Conservation (phyloP, 2,888 invertebrate genomes). For the Lutraria lutraria region DNA sequence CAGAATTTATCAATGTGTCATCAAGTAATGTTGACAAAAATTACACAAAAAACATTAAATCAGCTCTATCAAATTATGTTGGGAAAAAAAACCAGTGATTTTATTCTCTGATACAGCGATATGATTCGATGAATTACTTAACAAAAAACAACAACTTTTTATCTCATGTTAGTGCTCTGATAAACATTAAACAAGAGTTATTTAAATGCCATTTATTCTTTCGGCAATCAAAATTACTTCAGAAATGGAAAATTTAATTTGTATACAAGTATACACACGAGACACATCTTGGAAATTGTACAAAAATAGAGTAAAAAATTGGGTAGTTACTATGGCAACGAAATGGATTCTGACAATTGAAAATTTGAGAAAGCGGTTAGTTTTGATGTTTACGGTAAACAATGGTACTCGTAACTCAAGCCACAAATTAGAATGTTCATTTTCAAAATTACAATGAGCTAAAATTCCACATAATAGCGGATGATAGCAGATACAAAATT, state of each 20-base stretch:
- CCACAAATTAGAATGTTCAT: constrained; percentile 23
- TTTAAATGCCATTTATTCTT: not conserved
- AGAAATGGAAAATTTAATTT: not conserved
- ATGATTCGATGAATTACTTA: no score
- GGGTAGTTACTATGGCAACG: constrained; percentile 17
- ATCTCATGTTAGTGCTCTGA: no score
- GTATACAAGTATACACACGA: not conserved
- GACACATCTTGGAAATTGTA: not conserved
- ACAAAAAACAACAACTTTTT: no score
- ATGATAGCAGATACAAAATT: not conserved
- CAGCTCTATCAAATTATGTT: no score
- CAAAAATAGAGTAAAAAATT: not conserved
- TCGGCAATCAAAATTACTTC: not conserved
- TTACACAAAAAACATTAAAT: no score
- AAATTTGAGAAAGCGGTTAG: not conserved
- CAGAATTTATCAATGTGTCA: no score
- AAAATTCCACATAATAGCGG: not conserved
- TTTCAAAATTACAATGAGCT: not conserved
- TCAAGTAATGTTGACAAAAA: no score
- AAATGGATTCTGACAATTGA: not conserved
- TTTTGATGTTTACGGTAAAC: not conserved
- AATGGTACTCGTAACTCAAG: not conserved
- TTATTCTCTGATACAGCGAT: no score
- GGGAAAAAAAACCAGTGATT: no score
- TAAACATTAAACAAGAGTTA: not conserved